A percentile compares a stretch with the other conserved stretches of the same genome.
phyloP scores from a whole-genome alignment of 2,797 vertebrate species.

The Momotus momota region DNA sequence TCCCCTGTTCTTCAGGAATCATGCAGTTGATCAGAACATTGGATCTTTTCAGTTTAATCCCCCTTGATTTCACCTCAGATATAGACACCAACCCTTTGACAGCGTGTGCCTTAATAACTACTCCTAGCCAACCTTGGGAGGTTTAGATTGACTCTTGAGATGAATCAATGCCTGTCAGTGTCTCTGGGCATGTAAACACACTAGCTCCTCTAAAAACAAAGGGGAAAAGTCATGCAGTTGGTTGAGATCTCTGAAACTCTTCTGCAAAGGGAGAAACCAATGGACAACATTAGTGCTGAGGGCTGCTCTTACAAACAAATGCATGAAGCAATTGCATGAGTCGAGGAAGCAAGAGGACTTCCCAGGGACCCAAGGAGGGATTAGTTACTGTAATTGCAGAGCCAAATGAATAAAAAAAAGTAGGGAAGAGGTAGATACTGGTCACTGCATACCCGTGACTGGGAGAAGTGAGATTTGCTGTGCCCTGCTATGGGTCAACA shows the following conservation, averaged over 20 bases:
- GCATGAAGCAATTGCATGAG: background rate
- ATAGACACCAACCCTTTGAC: background rate
- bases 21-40: background rate
- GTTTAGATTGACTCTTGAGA: background rate
- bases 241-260: background rate
- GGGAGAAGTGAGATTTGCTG: slow-evolving; percentile 6
- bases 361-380: background rate
- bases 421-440: background rate
- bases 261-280: background rate
- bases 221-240: background rate
- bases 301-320: background rate
- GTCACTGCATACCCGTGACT: background rate
- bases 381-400: background rate
- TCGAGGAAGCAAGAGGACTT: background rate
- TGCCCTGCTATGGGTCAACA: background rate
- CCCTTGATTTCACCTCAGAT: background rate
- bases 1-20: background rate
- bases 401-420: background rate
- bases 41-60: background rate
- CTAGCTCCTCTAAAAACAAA: background rate
- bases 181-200: background rate
- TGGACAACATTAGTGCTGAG: accelerated
- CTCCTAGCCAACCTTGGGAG: background rate
- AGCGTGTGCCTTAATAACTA: background rate
- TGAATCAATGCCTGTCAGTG: background rate